Conservation (phyloP, 2,888 invertebrate genomes). For the Himalopsyche japonica region DNA sequence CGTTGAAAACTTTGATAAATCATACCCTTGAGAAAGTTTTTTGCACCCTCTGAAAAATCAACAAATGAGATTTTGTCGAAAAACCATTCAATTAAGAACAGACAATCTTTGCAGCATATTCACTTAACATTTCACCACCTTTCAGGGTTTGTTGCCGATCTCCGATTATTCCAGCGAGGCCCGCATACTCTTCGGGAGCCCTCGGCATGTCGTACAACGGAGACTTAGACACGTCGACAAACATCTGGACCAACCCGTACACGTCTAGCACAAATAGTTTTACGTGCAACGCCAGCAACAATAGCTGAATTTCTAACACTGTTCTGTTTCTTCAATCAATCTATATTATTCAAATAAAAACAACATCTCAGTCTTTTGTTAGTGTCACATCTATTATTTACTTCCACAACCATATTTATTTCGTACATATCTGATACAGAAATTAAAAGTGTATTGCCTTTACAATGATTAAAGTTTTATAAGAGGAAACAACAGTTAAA, state of each 20-base stretch:
- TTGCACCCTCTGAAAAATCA: too few species aligned
- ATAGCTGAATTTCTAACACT: background rate
- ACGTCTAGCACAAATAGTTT: conserved; percentile 51
- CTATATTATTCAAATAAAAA: background rate
- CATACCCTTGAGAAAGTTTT: too few species aligned
- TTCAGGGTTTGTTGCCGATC: conserved; percentile 79
- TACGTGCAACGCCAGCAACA: conserved; percentile 46
- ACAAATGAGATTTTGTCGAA: too few species aligned
- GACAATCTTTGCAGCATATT: background rate
- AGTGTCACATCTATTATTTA: background rate
- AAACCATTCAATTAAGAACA: background rate
- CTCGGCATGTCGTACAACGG: conserved; percentile 45
- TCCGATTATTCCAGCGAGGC: conserved; percentile 77
- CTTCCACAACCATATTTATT: background rate
- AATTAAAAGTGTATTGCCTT: too few species aligned
- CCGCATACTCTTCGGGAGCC: conserved; percentile 68
- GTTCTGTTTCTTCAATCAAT: background rate
- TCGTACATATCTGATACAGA: too few species aligned
- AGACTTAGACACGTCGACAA: conserved; percentile 49
- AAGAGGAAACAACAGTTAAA: too few species aligned
- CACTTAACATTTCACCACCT: conserved; percentile 14
- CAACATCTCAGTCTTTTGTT: background rate
- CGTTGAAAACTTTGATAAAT: too few species aligned
- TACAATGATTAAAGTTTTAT: too few species aligned
- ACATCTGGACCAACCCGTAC: conserved; percentile 75